Evolutionary conservation across 2,113 vertebrate genomes (phyloP), one percentile per base, ranked within the genome.

Genomic region (Mesembrinibis cayennensis): DNA sequence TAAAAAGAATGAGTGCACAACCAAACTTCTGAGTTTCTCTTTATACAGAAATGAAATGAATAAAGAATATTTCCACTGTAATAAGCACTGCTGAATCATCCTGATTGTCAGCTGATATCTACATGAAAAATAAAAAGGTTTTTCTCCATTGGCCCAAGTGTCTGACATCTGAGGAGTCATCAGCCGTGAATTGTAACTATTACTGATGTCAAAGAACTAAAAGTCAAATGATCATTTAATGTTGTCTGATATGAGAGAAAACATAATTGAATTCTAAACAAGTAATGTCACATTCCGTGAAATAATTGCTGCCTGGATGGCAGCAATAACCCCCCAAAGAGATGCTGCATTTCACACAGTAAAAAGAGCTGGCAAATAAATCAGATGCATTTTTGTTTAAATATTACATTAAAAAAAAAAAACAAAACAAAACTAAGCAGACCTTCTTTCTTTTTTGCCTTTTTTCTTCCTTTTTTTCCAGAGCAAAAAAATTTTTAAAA

Each of bases 201-300:
- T 70, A 62, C 17, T 67, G 34, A 53, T 95, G 44, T 90, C 66
- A 91, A 93, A 97, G 38, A 26, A 92, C 66, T 47, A 52, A 69
- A 81, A 92, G 79, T 92, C 45, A 87, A 97, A 82, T 53, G 45
- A 70, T 89, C 44, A 65, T 94, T 96, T 96, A 81, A 90, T 55
- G 62, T 52, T 77, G 14, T 36, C 67, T 95, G 72, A 81, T 63
- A 87, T 81, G 58, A 95, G 56, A 87, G 47, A 83, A 94, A 95
- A 81, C 19, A 89, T 94, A 91, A 91, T 50, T 89, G 63, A 91
- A 93, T 94, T 89, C n/a, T 74, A 82, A 94, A 91, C 44, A 74
- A 97, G 26, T 58, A 71, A 76, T 73, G 59, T 74, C 90, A 86
- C 30, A 63, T 83, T 74, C 53, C 82, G 34, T 59, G 72, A 91